Evolutionary conservation across 1,140 invertebrate species (phyloP).

Genomic region (Pinna nobilis): DNA sequence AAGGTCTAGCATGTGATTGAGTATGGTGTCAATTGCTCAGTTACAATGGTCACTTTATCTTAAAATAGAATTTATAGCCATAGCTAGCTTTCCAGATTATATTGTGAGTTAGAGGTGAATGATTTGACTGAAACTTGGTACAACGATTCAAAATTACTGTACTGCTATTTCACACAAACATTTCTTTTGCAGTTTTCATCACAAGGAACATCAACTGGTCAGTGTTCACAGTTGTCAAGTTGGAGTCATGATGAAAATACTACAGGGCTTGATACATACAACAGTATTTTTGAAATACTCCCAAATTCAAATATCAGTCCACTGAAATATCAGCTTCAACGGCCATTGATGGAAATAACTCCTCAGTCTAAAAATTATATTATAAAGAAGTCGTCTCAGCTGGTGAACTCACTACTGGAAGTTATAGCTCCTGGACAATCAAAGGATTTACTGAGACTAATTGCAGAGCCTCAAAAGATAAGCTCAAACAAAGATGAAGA

Average conservation of each 20-base stretch:
- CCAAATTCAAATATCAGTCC: not conserved
- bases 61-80: too few relatives aligned
- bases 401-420: not conserved
- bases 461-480: not conserved
- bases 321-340: conserved; percentile 2
- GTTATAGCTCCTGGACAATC: not conserved
- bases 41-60: too few relatives aligned
- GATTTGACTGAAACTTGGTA: too few relatives aligned
- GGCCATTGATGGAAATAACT: not conserved
- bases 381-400: not conserved
- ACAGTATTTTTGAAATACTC: not conserved
- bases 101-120: too few relatives aligned
- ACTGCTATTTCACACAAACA: too few relatives aligned
- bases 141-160: too few relatives aligned
- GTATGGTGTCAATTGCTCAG: too few relatives aligned
- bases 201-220: not conserved
- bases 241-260: conserved; percentile 8
- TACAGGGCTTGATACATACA: not conserved
- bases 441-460: not conserved
- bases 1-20: too few relatives aligned
- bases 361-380: not conserved
- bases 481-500: not conserved
- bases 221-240: conserved; percentile 6
- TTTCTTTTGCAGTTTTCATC: conserved; percentile 2
- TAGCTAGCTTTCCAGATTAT: too few relatives aligned